These are phyloP conservation scores for Heloderma charlesbogerti DNA, from an alignment of 2,113 vertebrate species.

Conservation along the genomic window DNA sequence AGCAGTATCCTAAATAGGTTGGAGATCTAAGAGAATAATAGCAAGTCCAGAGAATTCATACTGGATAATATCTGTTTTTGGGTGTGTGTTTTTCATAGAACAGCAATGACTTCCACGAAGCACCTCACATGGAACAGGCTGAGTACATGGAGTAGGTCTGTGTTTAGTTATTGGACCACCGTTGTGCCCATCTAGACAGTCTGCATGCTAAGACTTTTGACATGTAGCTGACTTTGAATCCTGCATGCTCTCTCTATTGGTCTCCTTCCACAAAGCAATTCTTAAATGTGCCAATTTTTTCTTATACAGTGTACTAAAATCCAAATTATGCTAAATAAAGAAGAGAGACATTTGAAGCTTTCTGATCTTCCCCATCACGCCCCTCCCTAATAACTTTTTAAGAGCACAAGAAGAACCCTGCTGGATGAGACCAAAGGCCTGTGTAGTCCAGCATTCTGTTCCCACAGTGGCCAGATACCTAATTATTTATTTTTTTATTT, in stretches of 20 bases:
- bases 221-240: background rate
- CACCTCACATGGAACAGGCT: background rate
- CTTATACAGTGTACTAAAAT: conserved; percentile 2
- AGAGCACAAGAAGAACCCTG: too few species aligned
- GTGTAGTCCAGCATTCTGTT: too few species aligned
- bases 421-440: too few species aligned
- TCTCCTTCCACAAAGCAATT: background rate
- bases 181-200: background rate
- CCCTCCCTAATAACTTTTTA: too few species aligned
- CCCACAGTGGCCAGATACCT: too few species aligned
- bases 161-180: background rate
- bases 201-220: background rate
- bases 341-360: conserved; percentile 30
- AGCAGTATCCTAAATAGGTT: background rate
- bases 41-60: background rate
- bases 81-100: background rate
- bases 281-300: background rate
- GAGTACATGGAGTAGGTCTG: background rate
- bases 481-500: too few species aligned
- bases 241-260: background rate
- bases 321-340: conserved; percentile 11
- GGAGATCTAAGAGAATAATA: background rate
- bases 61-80: background rate
- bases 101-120: background rate
- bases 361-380: background rate